Base-by-base conservation (phyloP, 2,888 invertebrate genomes). In the Agrochola litura region DNA sequence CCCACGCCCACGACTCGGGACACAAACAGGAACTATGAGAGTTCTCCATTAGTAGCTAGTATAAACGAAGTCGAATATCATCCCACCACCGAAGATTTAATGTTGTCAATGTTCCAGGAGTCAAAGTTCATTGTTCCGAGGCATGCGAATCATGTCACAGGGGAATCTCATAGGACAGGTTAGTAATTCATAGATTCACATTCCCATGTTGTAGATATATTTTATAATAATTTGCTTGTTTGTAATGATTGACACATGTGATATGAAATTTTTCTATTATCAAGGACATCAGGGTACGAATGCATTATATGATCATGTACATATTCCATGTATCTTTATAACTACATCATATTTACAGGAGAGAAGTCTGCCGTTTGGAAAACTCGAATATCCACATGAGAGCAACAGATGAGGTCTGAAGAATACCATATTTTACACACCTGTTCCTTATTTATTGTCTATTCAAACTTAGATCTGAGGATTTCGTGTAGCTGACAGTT, bases 381-480 rank as follows among this genome's bases (percentile, higher is more conserved):
- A 93, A 96, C 96, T 94, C 94, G 96, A 95, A 96, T 96, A 96
- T 96, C 96, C 75, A 96, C 96, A 89, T 96, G 96, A 96, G 93
- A 92, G 85, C 91, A 91, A 91, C 88, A 90, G 83, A 85, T 66
- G 76, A 81, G 83, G 83, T 85, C 80, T 79, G 87, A 90, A 83
- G 88, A 88, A 87, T 89, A 89, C 87, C 76, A 83, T 84, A 80
- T 71, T 73, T 81, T 86, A 87, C 86, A 90, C 88, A 91, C 89
- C 82, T 87, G 87, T 89, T 87, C 85, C 86, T 89, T 92, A 91
- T 92, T 92, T 92, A 91, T 92, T 91, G 90, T 90, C 86, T 91
- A 91, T 88, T 85, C 91, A 88, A 90, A 88, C 84, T 87, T 93
- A 95, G 96, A 96, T 96, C 96, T 96, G 95, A 94, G 87, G 82